Base-by-base conservation (phyloP, 35 echinoderm and acorn worm species). In the Ophioderma brevispina region DNA sequence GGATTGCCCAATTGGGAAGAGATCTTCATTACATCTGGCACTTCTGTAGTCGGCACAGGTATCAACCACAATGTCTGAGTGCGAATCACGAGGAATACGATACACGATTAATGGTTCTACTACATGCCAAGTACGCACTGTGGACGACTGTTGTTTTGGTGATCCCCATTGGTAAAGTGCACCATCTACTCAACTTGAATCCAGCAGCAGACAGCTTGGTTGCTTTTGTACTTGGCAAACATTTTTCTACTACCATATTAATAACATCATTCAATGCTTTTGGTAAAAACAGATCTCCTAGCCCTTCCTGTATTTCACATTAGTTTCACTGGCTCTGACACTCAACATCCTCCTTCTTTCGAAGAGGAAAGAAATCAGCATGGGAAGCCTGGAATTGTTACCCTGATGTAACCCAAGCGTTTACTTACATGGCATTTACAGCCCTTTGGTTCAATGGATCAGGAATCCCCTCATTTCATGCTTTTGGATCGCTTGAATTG, bases 371-470 rank as follows among this genome's bases (percentile, higher is more conserved):
- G 35, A 91, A 91, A 31, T 76, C 82, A 15, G 79, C 49, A 55
- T 92, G 90, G 59, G 78, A 78, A 36, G 90, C 90, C 55, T 92
- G 90, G 75, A 78, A 79, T 43, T 78, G 32, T 5, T 92, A 85
- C 64, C 82, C 75, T 78, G 82, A 28, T 33, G 82, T 92, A n/a
- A 92, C 64, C 33, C 3, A 86, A 80, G 90, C 82, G 0, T 92
- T 85, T 39, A 35, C 33, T 25, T 82, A 40, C 37, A 78, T 92
- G 17, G 23, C 30, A 37, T 15, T 23, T n/a, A 35, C 28, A 92
- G 85, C 90, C 90, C 13, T 86, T 46, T 86, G 75, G 33, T n/a
- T 6, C 33, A 13, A 11, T 92, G 82, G 49, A 43, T 17, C 36
- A 31, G 17, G 33, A 84, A 25, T 50, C 64, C 38, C 80, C 76